phyloP scores from a whole-genome alignment of 2,888 invertebrate genomes.

The Hypomecis punctinalis region DNA sequence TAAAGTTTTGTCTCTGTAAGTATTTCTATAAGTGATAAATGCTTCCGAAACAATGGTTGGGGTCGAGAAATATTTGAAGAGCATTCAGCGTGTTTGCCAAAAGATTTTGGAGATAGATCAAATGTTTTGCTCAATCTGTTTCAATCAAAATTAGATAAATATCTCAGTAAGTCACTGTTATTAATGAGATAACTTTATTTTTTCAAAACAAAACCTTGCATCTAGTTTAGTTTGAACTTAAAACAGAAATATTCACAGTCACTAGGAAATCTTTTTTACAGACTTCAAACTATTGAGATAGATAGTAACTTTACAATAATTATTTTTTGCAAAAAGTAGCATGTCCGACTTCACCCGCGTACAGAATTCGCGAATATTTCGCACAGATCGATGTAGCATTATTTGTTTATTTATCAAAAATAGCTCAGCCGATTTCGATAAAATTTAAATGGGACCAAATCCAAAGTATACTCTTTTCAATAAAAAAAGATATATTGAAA shows the following conservation, averaged over 20 bases:
- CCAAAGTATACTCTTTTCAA: too few species aligned
- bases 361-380: too few species aligned
- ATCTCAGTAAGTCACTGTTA: not conserved
- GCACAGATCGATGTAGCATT: too few species aligned
- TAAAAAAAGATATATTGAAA: too few species aligned
- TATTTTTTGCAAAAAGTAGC: too few species aligned
- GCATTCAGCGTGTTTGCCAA: constrained; percentile 18
- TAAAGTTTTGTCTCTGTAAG: constrained; percentile 10
- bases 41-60: constrained; percentile 20
- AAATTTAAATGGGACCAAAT: too few species aligned
- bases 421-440: too few species aligned
- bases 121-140: constrained; percentile 18
- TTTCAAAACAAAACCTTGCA: not conserved
- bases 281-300: too few species aligned
- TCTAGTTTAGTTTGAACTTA: not conserved
- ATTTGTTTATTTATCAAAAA: too few species aligned
- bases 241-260: not conserved
- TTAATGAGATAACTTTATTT: not conserved
- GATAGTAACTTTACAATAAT: too few species aligned
- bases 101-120: constrained; percentile 21
- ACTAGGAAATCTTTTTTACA: too few species aligned
- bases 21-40: constrained; percentile 11
- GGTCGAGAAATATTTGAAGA: constrained; percentile 22
- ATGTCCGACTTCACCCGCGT: too few species aligned
- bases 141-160: constrained; percentile 9